Percentiles rank a stretch among this genome's conserved stretches.
These are phyloP conservation scores for Listrodromus nycthemerus DNA, from an alignment of 2,888 invertebrate species.

Conservation along the genomic window DNA sequence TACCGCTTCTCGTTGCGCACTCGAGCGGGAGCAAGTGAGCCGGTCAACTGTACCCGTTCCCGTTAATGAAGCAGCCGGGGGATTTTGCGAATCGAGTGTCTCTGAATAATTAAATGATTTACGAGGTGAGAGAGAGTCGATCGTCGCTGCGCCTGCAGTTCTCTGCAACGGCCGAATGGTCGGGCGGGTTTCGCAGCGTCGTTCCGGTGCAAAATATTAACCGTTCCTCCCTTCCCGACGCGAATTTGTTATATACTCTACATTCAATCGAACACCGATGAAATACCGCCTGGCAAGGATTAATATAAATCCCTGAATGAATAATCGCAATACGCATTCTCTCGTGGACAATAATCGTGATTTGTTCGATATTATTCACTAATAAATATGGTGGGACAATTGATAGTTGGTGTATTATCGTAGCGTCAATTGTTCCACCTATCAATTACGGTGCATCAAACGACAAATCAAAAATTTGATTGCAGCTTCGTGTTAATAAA, in stretches of 20 bases:
- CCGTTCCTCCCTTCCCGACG: not conserved
- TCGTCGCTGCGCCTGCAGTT: conserved; percentile 47
- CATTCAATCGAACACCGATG: conserved; percentile 34
- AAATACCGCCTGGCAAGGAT: conserved; percentile 52
- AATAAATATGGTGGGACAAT: conserved; percentile 1
- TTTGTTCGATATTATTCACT: conserved; percentile 15
- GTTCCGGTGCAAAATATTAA: not conserved
- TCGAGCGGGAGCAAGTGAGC: not conserved
- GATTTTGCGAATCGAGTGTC: conserved; percentile 65
- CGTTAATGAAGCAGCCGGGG: conserved; percentile 66
- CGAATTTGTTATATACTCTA: conserved; percentile 31
- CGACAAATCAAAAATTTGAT: not conserved
- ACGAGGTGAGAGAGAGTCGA: conserved; percentile 49
- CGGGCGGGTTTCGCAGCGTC: not conserved
- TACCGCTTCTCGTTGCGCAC: conserved; percentile 40
- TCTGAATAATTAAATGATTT: conserved; percentile 72
- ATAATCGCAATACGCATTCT: conserved; percentile 12
- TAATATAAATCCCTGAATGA: conserved; percentile 43
- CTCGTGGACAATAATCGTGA: conserved; percentile 15
- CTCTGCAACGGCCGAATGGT: not conserved
- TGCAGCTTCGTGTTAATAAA: not conserved
- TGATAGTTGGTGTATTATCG: not conserved
- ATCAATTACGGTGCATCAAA: not conserved
- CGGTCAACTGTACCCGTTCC: conserved; percentile 30
- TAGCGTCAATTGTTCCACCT: conserved; percentile 1